Conservation (phyloP, 2,113 vertebrate species). For the Pelusios castaneus region DNA sequence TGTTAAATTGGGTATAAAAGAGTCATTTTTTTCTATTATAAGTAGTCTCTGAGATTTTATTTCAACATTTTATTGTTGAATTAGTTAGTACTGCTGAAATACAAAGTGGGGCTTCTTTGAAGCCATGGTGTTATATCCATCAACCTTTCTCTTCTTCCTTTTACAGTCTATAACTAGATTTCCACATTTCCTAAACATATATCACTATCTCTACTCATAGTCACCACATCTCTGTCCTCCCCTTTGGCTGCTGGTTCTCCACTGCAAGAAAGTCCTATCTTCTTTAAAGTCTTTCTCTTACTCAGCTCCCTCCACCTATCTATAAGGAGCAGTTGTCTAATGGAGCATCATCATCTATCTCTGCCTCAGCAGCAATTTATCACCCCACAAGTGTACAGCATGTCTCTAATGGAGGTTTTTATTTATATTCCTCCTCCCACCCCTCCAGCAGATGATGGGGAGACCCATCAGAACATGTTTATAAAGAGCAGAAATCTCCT, state of each 20-base stretch:
- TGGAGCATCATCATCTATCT: neutral
- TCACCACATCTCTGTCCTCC: neutral
- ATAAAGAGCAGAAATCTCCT: neutral
- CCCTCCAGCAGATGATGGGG: neutral
- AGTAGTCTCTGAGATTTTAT: slow-evolving; percentile 56
- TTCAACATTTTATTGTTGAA: slow-evolving; percentile 68
- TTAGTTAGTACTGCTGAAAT: slow-evolving; percentile 56
- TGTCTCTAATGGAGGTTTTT: neutral
- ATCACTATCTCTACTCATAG: neutral
- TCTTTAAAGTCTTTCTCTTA: neutral
- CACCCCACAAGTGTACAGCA: neutral
- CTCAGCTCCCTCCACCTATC: neutral
- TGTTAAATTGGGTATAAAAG: slow-evolving; percentile 69
- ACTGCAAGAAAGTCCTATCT: neutral
- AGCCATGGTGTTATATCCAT: slow-evolving; percentile 4
- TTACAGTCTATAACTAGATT: neutral
- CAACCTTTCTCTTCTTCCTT: slow-evolving; percentile 4
- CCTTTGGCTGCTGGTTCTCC: neutral
- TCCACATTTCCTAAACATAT: slow-evolving; percentile 17
- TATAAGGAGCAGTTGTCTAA: neutral
- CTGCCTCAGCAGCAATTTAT: neutral
- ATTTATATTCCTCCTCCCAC: neutral
- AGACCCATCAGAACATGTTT: neutral
- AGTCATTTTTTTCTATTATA: slow-evolving; percentile 63
- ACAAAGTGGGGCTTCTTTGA: neutral